Base-by-base conservation (phyloP, 2,113 vertebrate genomes). In the Desmodus rotundus region DNA sequence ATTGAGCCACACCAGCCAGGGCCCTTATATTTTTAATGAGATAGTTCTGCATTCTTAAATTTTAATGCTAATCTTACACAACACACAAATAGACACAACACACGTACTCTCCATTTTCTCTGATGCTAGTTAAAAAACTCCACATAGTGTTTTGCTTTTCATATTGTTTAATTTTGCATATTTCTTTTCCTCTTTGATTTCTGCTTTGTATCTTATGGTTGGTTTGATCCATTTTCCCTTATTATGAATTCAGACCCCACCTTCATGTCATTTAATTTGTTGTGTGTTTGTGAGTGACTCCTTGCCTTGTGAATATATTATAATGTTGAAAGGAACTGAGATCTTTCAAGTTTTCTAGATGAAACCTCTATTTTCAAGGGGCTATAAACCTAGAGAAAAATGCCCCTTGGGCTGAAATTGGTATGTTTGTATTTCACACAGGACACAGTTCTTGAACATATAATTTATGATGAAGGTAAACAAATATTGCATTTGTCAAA, bases 301-400 rank as follows among this genome's bases (percentile, higher is more conserved):
- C 15, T 20, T 91, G 83, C 13, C 0, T 89, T 95, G 83, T 90
- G 83, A 87, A 96, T 95, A 58, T 83, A 89, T 85, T 97, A 68
- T 85, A 89, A 63, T 93, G 88, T 67, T 88, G 73, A 92, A 94
- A 96, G 73, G 52, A 81, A 65, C 86, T 91, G 3, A 76, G 41
- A 96, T 54, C 65, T 97, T 89, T 95, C 96, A 94, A 78, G 61
- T 90, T 95, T 96, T 96, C 85, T 93, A 92, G 61, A 94, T 89
- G 70, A 98, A 96, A 90, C 78, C 97, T 95, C 91, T 91, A 94
- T 95, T 97, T 89, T 86, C 87, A 92, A 97, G 87, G 96, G 85
- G 96, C 95, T 97, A 84, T 97, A 93, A 96, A 92, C 93, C 82
- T 84, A 56, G 86, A 65, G 90, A 93, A 97, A 95, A 97, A 54